Base-by-base conservation (phyloP, 35 echinoderm and acorn worm species). In the Anneissia japonica region DNA sequence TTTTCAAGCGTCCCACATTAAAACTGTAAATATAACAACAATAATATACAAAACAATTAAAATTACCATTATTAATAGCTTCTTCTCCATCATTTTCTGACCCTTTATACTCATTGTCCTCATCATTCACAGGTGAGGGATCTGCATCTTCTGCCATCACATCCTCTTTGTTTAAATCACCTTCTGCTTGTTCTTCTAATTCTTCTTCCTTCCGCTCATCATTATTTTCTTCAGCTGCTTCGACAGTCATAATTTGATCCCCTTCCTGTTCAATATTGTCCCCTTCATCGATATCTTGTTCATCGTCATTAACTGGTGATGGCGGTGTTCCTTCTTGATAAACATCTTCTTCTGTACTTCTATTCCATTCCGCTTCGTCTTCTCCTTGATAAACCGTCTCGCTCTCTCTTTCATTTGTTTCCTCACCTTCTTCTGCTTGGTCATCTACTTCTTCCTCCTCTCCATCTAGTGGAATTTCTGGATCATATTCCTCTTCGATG, bases 131-230 rank as follows among this genome's bases (percentile, higher is more conserved):
- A 5, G 38, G 79, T 5, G 79, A 38, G 9, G 35, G 36, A 23
- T 30, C 38, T 16, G n/a, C 76, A 0, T 73, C 26, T 83, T 80
- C 82, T 41, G 75, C 82, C 0, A 85, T 79, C n/a, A 79, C 46
- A 30, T 90, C 88, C n/a, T 90, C 88, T 79, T 90, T 74, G 73
- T 85, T 41, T 13, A 80, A 43, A 9, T 90, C 89, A 72, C 87
- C 79, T 40, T 78, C 86, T 3, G 35, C 77, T 13, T 81, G 79
- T 13, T 82, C 80, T 35, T 89, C 87, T 37, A 39, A 56, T 17
- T 38, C 79, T n/a, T 41, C 80, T 82, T 16, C 4, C 39, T 79
- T 78, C 37, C 31, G 16, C 30, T 87, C 76, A 55, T 46, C 32
- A 30, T 30, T 31, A 10, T 82, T 77, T 46, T 88, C 77, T 1